These are phyloP conservation scores for Drosophila pseudoobscura DNA, from an alignment of 1,140 invertebrate species.

Conservation along the genomic window DNA sequence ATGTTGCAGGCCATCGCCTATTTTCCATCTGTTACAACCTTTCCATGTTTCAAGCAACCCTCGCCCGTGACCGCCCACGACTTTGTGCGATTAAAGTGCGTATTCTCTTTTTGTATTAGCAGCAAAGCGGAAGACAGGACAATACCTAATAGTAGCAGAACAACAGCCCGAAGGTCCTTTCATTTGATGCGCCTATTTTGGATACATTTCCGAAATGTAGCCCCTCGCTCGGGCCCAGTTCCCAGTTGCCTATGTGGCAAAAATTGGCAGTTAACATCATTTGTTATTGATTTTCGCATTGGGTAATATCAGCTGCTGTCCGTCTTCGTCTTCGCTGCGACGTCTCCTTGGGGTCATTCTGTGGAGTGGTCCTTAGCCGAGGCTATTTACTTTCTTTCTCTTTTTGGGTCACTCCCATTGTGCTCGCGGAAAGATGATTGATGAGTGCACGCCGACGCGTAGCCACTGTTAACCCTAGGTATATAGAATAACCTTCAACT, in stretches of 20 bases:
- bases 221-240: too few species aligned
- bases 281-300: constrained; percentile 75
- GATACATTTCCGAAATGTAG: constrained; percentile 25
- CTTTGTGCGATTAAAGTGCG: constrained; percentile 47
- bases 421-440: constrained; percentile 65
- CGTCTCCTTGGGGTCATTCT: constrained; percentile 13
- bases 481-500: constrained; percentile 55
- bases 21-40: neutral
- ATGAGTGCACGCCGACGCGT: constrained; percentile 43
- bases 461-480: constrained; percentile 16
- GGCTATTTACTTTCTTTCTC: constrained; percentile 30
- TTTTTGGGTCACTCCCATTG: constrained; percentile 66
- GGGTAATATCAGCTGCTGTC: constrained; percentile 46
- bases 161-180: constrained; percentile 46
- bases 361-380: neutral
- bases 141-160: constrained; percentile 37
- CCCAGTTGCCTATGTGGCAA: constrained; percentile 58
- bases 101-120: constrained; percentile 40
- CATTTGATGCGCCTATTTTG: constrained; percentile 51
- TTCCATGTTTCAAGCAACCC: constrained; percentile 5
- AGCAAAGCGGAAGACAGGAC: constrained; percentile 32
- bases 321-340: constrained; percentile 1
- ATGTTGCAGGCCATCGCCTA: neutral
- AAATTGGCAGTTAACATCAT: constrained; percentile 80
- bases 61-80: constrained; percentile 30